Evolutionary conservation across 2,797 vertebrate species (phyloP).

Genomic region (Ctenosaura bakeri): DNA sequence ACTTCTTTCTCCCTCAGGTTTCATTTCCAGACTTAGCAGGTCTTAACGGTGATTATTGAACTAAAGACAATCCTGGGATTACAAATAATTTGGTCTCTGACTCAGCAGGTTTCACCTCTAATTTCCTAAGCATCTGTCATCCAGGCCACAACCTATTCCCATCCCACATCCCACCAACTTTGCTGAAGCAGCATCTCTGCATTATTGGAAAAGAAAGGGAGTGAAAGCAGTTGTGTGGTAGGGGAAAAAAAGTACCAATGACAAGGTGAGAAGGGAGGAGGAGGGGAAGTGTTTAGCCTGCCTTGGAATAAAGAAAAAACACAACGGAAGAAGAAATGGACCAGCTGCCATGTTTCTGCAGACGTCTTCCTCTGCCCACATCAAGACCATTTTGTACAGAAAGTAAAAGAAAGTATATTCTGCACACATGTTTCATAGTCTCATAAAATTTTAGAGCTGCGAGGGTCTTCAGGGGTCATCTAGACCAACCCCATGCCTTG

Average conservation of each 20-base stretch:
- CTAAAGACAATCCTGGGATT: conserved; percentile 73
- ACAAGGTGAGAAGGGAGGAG: not conserved
- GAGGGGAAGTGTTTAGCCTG: not conserved
- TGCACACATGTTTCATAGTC: too few relatives aligned
- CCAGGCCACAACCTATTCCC: conserved; percentile 63
- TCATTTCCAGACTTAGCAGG: conserved; percentile 58
- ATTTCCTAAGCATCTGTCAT: conserved; percentile 78
- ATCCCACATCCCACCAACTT: conserved; percentile 30
- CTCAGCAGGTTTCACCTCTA: conserved; percentile 74
- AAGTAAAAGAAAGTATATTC: too few relatives aligned
- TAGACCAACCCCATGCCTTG: too few relatives aligned
- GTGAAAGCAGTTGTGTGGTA: not conserved
- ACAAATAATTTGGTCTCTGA: conserved; percentile 74
- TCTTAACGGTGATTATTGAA: conserved; percentile 66
- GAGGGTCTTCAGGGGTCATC: too few relatives aligned
- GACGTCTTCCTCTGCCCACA: too few relatives aligned
- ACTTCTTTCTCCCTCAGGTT: conserved; percentile 58
- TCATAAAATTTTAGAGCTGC: too few relatives aligned
- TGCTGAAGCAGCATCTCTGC: conserved; percentile 29
- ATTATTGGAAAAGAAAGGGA: not conserved
- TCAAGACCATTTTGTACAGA: too few relatives aligned
- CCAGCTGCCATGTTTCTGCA: too few relatives aligned
- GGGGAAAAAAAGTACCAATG: not conserved
- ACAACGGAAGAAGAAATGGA: too few relatives aligned
- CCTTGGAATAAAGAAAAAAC: not conserved